Evolutionary conservation across 1,140 invertebrate genomes (phyloP), one percentile per base, ranked within the genome.

Genomic region (Lordiphosa stackelbergi): DNA sequence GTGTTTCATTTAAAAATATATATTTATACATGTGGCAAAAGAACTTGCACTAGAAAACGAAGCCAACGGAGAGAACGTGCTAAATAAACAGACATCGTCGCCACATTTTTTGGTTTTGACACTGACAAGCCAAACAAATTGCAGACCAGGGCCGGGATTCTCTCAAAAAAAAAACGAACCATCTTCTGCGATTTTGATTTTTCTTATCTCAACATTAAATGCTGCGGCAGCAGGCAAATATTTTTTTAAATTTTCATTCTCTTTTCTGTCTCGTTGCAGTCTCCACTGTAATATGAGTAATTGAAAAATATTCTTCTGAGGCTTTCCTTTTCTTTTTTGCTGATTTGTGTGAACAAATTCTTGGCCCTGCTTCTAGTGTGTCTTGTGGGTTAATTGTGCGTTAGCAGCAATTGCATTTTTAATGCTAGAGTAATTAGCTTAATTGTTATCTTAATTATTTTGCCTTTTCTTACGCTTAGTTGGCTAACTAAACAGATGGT

Each of bases 71-170:
- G 16, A 46, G 6, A 55, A 57, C 53, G 37, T 51, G 61, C 62
- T 53, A 66, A 66, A 53, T 69, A 66, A 65, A 65, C 66, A 66
- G 63, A 59, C 64, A 54, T 38, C 38, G 35, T 56, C 53, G 40
- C 31, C 46, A 13, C 12, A 34, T 37, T 49, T 46, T 28, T 11
- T 31, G 28, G 28, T 28, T 46, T 46, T 66, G 62, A 60, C 66
- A 69, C 56, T 66, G 66, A 61, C 66, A 69, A 60, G 56, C 58
- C 66, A 66, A 69, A 69, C 66, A 69, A 69, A 69, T 69, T 31
- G 66, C 57, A 53, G 53, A 40, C 36, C 38, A 47, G 47, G 35
- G 35, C 41, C 36, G 56, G 35, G 62, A 60, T 69, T 42, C 11
- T 49, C 60, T 46, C 24, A 4, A 28, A 28, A 28, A 4, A 28